These are phyloP conservation scores for Pteria penguin DNA, from an alignment of 2,888 invertebrate genomes.

Conservation along the genomic window DNA sequence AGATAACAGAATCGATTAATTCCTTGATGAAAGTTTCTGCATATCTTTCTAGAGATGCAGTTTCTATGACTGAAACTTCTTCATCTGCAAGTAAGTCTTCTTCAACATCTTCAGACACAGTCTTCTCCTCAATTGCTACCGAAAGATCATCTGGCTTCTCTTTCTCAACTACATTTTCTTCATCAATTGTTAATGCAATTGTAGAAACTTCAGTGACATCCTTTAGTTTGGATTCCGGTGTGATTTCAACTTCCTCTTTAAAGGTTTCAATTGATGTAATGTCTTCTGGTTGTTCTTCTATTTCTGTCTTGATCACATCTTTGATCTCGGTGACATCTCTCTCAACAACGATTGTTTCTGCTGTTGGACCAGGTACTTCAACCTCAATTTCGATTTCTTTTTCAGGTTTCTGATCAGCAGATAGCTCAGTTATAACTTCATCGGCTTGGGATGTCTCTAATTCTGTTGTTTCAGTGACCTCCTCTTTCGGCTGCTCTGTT, in stretches of 20 bases:
- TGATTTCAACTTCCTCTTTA: slow-evolving; percentile 19
- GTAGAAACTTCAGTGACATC: slow-evolving; percentile 2
- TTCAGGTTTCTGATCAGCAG: slow-evolving; percentile 5
- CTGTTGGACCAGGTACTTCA: slow-evolving; percentile 40
- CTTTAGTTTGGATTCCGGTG: slow-evolving; percentile 31
- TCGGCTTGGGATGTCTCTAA: slow-evolving; percentile 32
- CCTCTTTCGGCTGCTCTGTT: not conserved
- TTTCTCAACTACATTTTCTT: slow-evolving; percentile 5
- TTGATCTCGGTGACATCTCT: not conserved
- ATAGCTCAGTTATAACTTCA: not conserved
- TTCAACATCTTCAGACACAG: slow-evolving; percentile 3
- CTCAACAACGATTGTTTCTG: slow-evolving; percentile 36
- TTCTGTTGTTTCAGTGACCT: slow-evolving; percentile 24
- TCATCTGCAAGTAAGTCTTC: slow-evolving; percentile 8
- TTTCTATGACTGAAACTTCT: not conserved
- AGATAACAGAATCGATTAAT: slow-evolving; percentile 47
- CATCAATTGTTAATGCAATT: slow-evolving; percentile 1
- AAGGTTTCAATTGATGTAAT: no score
- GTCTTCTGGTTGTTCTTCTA: slow-evolving; percentile 40
- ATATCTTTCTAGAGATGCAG: slow-evolving; percentile 4
- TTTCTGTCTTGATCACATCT: slow-evolving; percentile 10
- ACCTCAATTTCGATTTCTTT: slow-evolving; percentile 45
- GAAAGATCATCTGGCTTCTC: not conserved
- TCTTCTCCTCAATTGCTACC: not conserved
- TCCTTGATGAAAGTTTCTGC: slow-evolving; percentile 46